Evolutionary conservation across 2,888 invertebrate species (phyloP), one percentile per base, ranked within the genome.

Genomic region (Cerceris ruficornis): DNA sequence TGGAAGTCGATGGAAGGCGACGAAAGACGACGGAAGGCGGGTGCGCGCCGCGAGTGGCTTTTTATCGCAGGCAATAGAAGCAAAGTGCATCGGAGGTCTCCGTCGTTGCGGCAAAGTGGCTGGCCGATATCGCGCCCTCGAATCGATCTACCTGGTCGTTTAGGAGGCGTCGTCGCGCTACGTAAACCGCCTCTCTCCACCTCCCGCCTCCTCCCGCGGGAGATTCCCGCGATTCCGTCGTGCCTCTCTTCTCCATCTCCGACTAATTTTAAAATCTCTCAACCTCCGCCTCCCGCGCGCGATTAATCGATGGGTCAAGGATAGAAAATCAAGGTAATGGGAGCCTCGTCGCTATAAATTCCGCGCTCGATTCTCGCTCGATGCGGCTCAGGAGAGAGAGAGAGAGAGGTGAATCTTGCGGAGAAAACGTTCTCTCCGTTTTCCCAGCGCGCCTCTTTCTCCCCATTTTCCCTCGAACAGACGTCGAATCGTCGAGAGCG

Each of bases 31-130:
- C 2, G 28, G 28, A 28, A 28, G 28, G 4, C 28, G 28, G 28
- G 28, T 28, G 28, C n/a, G n/a, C n/a, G n/a, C n/a, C n/a, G n/a
- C 28, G 4, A 28, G 79, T 75, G 71, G 72, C 77, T 71, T 75
- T 68, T 83, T 72, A 73, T 67, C 28, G 28, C 4, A 28, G 28
- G 75, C 13, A 66, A 54, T 58, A 52, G 66, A 69, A 62, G 70
- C 46, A 70, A 83, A 84, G 73, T 75, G 84, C 81, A 78, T 76
- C 69, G 58, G 58, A 41, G 59, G 70, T 81, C 54, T 43, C 67
- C 59, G 14, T 59, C 50, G 75, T 57, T 43, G 60, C 64, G 75
- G 69, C 72, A 82, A 82, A 80, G 52, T 67, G 64, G 62, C 69
- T 13, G 39, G 2, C 17, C 15, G 6, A 50, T 55, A 11, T 61